Evolutionary conservation across 35 echinoderm and acorn worm species (phyloP), one percentile per base, ranked within the genome.

Genomic region (Strongylocentrotus purpuratus): DNA sequence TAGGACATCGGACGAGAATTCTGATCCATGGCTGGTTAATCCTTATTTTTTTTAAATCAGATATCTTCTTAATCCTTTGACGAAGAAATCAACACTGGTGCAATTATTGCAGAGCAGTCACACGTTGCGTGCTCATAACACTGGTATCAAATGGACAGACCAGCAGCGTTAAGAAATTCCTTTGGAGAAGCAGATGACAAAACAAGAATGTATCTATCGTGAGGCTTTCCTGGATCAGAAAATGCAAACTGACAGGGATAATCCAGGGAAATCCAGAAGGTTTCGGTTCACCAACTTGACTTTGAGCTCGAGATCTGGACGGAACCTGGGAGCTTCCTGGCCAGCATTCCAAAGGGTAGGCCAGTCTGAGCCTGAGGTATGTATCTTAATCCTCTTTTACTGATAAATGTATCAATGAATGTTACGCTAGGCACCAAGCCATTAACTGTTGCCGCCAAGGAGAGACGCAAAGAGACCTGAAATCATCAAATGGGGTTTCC

Each of bases 361-460:
- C 65, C 65, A 12, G 61, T 78, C 65, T 78, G 65, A 78, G 65
- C 22, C 65, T 22, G 20, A 78, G 65, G 65, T 78, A 78, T 78
- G 65, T 78, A 78, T 78, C 65, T n/a, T 78, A 78, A 78, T 78
- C 65, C 65, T 78, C 65, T n/a, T 78, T 78, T 8, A 78, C 65
- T 78, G 65, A 78, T 78, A 78, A 78, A 78, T 78, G 65, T 78
- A 78, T 78, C 65, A 78, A n/a, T 78, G 22, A 78, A 78, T 78
- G 65, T 78, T n/a, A 2, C 5, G 20, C 28, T 78, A 78, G 18
- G 65, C 65, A 78, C 28, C 65, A 78, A n/a, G 28, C 65, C 65
- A 78, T 78, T 22, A 78, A 78, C 20, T 78, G 7, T n/a, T 28
- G 20, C 65, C 22, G 20, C 65, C 65, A 28, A 78, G 65, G 65